These are phyloP conservation scores for Zaprionus ghesquierei DNA, from an alignment of 1,140 invertebrate genomes.

Conservation along the genomic window DNA sequence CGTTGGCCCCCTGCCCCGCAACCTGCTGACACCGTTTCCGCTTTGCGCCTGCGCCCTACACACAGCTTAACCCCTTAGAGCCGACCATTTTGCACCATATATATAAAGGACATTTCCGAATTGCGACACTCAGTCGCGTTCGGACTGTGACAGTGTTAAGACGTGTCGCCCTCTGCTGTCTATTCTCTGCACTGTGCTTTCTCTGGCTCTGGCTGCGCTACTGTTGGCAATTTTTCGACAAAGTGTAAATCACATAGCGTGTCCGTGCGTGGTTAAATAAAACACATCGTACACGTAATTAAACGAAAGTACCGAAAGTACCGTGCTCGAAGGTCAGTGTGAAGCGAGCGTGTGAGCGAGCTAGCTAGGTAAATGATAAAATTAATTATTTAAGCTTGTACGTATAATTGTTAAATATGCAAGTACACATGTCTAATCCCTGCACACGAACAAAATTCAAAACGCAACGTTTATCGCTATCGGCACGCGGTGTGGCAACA, in stretches of 20 bases:
- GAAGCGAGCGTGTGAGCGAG: conserved; percentile 6
- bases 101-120: conserved; percentile 61
- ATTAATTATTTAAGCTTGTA: conserved; percentile 20
- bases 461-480: conserved; percentile 25
- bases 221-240: background rate
- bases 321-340: background rate
- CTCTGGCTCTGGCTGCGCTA: background rate
- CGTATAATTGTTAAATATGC: conserved; percentile 11
- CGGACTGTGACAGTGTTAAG: conserved; percentile 61
- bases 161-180: conserved; percentile 25
- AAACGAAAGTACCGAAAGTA: conserved; percentile 37
- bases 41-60: conserved; percentile 70
- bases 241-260: conserved; percentile 51
- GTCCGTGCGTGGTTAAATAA: conserved; percentile 58
- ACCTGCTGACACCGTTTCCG: conserved; percentile 64
- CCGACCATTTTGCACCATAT: conserved; percentile 3
- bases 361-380: conserved; percentile 8
- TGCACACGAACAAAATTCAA: conserved; percentile 14
- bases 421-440: background rate
- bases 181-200: background rate
- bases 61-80: conserved; percentile 24
- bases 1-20: conserved; percentile 12
- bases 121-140: conserved; percentile 54
- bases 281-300: conserved; percentile 44
- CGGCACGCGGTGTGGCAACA: conserved; percentile 27